phyloP scores from a whole-genome alignment of 2,797 vertebrate genomes.

The Nasua narica region DNA sequence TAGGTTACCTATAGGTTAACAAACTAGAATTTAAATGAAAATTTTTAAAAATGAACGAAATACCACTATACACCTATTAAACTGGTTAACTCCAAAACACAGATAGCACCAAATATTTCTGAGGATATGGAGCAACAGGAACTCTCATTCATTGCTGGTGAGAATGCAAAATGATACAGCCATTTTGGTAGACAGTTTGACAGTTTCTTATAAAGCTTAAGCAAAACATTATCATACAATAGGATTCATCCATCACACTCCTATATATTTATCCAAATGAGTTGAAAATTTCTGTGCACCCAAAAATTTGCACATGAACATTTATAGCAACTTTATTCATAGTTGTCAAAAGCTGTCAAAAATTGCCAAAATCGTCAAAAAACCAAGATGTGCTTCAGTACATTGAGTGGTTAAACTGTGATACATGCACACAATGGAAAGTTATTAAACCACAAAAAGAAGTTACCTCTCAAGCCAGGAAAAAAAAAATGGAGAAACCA shows the following conservation, averaged over 20 bases:
- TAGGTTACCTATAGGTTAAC: background rate
- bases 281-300: background rate
- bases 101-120: background rate
- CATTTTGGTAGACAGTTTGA: background rate
- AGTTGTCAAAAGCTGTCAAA: background rate
- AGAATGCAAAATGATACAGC: background rate
- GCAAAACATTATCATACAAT: background rate
- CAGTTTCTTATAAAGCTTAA: background rate
- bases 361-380: no score
- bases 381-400: background rate
- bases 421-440: background rate
- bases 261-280: background rate
- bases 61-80: no score
- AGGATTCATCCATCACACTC: background rate
- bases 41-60: background rate
- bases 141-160: background rate
- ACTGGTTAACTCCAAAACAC: background rate
- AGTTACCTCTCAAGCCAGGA: background rate
- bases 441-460: background rate
- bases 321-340: background rate
- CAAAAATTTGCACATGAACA: background rate
- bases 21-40: background rate
- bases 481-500: background rate
- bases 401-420: background rate
- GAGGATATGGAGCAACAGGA: background rate